Evolutionary conservation across 2,888 invertebrate species (phyloP).

Genomic region (Temnothorax unifasciatus): DNA sequence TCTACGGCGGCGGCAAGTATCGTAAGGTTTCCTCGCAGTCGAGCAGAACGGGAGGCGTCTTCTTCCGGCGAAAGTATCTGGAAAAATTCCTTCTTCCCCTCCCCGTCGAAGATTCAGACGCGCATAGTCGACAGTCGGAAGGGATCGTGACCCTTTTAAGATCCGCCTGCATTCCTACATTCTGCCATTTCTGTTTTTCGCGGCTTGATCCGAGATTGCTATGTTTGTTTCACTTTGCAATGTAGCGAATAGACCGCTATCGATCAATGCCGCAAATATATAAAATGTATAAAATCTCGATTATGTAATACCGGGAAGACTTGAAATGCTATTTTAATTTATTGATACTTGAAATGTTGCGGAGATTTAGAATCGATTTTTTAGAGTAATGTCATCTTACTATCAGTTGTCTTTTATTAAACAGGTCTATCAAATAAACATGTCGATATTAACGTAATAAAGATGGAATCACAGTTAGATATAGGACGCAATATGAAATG

Average conservation of each 20-base stretch:
- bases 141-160: conserved; percentile 51
- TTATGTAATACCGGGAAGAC: not conserved
- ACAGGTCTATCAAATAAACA: not conserved
- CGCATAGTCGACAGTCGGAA: conserved; percentile 30
- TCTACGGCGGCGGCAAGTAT: conserved; percentile 53
- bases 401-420: not conserved
- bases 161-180: conserved; percentile 35
- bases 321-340: not conserved
- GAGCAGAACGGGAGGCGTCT: conserved; percentile 27
- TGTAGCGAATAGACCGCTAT: conserved; percentile 20
- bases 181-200: conserved; percentile 42
- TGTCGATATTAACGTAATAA: not conserved
- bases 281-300: not conserved
- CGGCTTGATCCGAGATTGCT: conserved; percentile 35
- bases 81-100: conserved; percentile 46
- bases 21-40: conserved; percentile 46
- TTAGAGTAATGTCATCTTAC: not conserved
- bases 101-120: conserved; percentile 34
- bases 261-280: not conserved
- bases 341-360: not conserved
- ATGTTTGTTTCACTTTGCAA: conserved; percentile 31
- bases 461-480: not conserved
- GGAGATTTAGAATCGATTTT: not conserved
- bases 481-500: not conserved
- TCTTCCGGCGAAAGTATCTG: conserved; percentile 49